These are phyloP conservation scores for Scaptomyza flava DNA, from an alignment of 2,888 invertebrate species.

Conservation along the genomic window DNA sequence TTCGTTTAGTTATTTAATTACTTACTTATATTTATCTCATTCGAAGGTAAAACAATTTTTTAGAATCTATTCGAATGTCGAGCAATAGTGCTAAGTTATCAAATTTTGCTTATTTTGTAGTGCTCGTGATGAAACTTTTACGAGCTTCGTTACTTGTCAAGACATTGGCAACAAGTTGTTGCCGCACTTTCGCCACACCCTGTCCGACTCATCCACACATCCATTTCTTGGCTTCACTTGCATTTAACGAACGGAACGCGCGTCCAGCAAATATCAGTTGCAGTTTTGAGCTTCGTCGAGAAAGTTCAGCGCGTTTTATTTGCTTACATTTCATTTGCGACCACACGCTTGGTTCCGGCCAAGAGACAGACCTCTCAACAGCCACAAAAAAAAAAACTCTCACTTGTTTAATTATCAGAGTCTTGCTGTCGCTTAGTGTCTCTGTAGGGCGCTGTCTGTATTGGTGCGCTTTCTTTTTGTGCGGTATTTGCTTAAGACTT, in stretches of 20 bases:
- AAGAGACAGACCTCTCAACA: conserved; percentile 11
- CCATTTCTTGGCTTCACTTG: conserved; percentile 20
- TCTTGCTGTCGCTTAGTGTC: conserved; percentile 38
- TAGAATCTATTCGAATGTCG: background rate
- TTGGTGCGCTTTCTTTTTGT: conserved; percentile 62
- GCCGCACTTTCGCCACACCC: background rate
- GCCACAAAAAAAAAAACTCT: conserved; percentile 50
- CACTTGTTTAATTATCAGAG: conserved; percentile 75
- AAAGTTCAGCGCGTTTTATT: conserved; percentile 63
- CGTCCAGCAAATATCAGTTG: conserved; percentile 62
- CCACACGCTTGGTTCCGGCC: conserved; percentile 22
- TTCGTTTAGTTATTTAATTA: background rate
- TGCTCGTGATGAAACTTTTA: background rate
- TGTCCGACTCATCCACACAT: background rate
- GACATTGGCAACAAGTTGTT: conserved; percentile 20
- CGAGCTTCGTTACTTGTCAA: conserved; percentile 5
- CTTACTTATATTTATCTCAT: background rate
- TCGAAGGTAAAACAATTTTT: too few species aligned
- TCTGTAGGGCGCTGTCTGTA: conserved; percentile 7
- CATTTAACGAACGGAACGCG: conserved; percentile 31
- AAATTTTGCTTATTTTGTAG: background rate
- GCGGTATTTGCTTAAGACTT: conserved; percentile 34
- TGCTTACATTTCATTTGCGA: conserved; percentile 27
- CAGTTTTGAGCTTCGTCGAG: conserved; percentile 71
- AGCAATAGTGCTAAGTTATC: background rate